A percentile compares a stretch with the other conserved stretches of the same genome.
phyloP scores from a whole-genome alignment of 2,113 vertebrate species.

The Ailuropoda melanoleuca region DNA sequence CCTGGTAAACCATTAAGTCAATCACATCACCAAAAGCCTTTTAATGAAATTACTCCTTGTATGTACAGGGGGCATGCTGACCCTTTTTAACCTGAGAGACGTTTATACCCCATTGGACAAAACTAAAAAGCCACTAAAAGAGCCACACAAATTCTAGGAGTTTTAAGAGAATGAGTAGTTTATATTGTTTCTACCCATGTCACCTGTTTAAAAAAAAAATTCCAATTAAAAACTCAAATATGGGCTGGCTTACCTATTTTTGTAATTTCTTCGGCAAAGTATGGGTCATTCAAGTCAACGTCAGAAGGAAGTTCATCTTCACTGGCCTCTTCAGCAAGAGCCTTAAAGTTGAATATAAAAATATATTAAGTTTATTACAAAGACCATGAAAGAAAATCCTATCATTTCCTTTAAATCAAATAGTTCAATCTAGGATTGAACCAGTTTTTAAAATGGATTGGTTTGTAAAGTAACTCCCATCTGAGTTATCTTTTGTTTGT shows the following conservation, averaged over 20 bases:
- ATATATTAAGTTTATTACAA: conserved; percentile 20
- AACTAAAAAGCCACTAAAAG: background rate
- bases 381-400: background rate
- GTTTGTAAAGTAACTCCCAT: conserved; percentile 10
- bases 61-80: background rate
- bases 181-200: background rate
- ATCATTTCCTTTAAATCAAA: background rate
- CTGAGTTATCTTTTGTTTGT: background rate
- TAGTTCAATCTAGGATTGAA: conserved; percentile 47
- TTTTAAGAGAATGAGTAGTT: conserved; percentile 8
- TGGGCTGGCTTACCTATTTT: conserved; percentile 83
- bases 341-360: conserved; percentile 76
- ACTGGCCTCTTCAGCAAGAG: conserved; percentile 81
- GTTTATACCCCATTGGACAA: background rate
- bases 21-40: background rate
- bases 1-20: background rate
- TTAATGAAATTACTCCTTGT: background rate
- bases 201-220: background rate
- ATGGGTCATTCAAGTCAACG: conserved; percentile 93
- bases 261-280: conserved; percentile 92
- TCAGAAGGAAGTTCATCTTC: conserved; percentile 92
- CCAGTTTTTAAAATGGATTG: background rate
- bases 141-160: background rate
- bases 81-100: background rate
- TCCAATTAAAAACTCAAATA: background rate